Percentiles rank a stretch among this genome's conserved stretches.
Conservation (phyloP, 1,140 invertebrate species). For the silkworm (Bombyx mori) region DNA sequence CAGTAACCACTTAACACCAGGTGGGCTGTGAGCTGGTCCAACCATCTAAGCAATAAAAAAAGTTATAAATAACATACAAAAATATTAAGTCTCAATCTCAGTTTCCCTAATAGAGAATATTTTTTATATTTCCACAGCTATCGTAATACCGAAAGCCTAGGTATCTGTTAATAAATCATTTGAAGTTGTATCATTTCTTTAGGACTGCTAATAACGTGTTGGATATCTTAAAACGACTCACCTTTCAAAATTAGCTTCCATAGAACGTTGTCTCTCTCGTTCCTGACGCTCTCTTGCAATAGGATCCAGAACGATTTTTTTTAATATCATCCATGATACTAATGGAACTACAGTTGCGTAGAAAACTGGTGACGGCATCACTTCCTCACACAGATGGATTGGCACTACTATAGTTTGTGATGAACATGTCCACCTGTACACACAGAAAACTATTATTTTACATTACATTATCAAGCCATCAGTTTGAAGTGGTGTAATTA, state of each 20-base stretch:
- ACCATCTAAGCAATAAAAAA: too few species aligned
- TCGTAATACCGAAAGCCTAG: too few species aligned
- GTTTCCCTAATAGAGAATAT: too few species aligned
- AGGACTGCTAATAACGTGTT: too few species aligned
- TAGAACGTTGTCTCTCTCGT: slow-evolving; percentile 81
- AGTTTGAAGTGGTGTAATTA: too few species aligned
- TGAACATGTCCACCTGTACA: slow-evolving; percentile 82
- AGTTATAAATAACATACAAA: too few species aligned
- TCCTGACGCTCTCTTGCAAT: slow-evolving; percentile 83
- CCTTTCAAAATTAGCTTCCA: slow-evolving; percentile 80
- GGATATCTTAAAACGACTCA: slow-evolving; percentile 17
- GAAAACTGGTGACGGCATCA: slow-evolving; percentile 90
- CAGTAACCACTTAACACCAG: too few species aligned
- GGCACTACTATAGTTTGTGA: slow-evolving; percentile 92
- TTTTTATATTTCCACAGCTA: too few species aligned
- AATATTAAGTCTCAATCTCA: too few species aligned
- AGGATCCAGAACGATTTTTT: slow-evolving; percentile 91
- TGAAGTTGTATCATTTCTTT: neutral
- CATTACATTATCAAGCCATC: too few species aligned
- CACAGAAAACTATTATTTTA: too few species aligned
- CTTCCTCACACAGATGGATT: slow-evolving; percentile 91
- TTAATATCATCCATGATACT: slow-evolving; percentile 84
- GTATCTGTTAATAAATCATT: neutral
- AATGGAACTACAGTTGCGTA: slow-evolving; percentile 93
- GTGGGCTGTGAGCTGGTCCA: too few species aligned